Percentiles rank a stretch among this genome's conserved stretches.
Conservation (phyloP, 2,888 invertebrate genomes). For the Platycnemis pennipes region DNA sequence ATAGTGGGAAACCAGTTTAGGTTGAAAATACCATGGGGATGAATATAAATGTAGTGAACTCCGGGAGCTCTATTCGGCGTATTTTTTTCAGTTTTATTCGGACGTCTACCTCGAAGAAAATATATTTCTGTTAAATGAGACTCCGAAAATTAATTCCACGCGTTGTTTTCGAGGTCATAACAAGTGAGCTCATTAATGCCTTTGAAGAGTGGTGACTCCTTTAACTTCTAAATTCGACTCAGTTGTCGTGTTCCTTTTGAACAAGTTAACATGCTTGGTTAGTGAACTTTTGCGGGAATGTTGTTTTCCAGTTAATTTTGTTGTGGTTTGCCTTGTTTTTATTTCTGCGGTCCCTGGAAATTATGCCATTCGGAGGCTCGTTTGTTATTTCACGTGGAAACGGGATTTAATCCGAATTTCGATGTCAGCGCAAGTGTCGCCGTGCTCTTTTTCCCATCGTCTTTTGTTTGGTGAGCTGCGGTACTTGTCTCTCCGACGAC, state of each 20-base stretch:
- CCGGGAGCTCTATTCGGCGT: not conserved
- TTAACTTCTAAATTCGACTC: conserved; percentile 29
- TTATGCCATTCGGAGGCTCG: not conserved
- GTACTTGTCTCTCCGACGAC: not conserved
- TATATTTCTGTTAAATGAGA: conserved; percentile 29
- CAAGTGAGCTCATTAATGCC: conserved; percentile 17
- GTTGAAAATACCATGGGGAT: not conserved
- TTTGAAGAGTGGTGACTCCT: conserved; percentile 12
- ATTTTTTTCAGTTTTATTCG: not conserved
- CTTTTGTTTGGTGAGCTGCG: not conserved
- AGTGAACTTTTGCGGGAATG: conserved; percentile 23
- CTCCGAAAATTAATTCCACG: conserved; percentile 16
- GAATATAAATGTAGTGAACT: not conserved
- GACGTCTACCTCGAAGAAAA: not conserved
- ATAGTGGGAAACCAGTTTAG: not conserved
- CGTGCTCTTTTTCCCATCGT: not conserved
- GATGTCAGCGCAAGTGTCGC: not conserved
- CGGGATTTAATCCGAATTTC: not conserved
- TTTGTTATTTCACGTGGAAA: not conserved
- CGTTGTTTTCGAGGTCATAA: conserved; percentile 22
- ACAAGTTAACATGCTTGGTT: conserved; percentile 12
- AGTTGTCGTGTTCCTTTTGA: conserved; percentile 24
- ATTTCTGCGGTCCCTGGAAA: not conserved
- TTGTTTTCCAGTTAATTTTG: conserved; percentile 26
- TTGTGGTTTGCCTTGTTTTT: not conserved